Percentiles rank a stretch among this genome's conserved stretches.
Evolutionary conservation across 2,797 vertebrate species (phyloP).

Genomic region (Poecilia velifera): DNA sequence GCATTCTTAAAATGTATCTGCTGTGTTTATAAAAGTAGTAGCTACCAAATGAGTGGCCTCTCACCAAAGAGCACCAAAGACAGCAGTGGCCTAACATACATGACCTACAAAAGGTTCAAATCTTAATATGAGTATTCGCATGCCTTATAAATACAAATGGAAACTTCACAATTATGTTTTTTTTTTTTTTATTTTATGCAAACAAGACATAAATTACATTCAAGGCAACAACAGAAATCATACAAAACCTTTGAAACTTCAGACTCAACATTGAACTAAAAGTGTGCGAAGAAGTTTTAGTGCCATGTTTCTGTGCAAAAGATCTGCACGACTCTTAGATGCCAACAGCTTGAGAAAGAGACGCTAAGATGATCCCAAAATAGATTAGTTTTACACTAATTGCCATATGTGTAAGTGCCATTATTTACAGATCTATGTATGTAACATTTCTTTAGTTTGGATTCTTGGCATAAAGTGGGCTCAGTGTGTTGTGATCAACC

Average conservation of each 20-base stretch:
- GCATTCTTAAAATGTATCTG: background rate
- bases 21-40: constrained; percentile 1
- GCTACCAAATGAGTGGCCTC: background rate
- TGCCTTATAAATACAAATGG: constrained; percentile 28
- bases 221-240: constrained; percentile 7
- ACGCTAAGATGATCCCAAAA: background rate
- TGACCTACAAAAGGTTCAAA: background rate
- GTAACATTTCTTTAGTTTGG: background rate
- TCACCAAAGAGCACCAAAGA: background rate
- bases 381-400: background rate
- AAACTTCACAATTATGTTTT: background rate
- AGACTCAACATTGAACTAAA: constrained; percentile 8
- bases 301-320: constrained; percentile 31
- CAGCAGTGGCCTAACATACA: background rate
- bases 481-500: background rate
- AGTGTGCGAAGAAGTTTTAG: constrained; percentile 18
- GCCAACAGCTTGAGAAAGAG: constrained; percentile 17
- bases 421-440: background rate
- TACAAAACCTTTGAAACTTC: constrained; percentile 1
- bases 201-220: constrained; percentile 16
- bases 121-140: no score
- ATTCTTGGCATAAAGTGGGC: background rate
- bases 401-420: background rate
- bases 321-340: background rate
- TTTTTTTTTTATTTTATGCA: constrained; percentile 5